Evolutionary conservation across 2,797 vertebrate genomes (phyloP).

Genomic region (Synanceia verrucosa): DNA sequence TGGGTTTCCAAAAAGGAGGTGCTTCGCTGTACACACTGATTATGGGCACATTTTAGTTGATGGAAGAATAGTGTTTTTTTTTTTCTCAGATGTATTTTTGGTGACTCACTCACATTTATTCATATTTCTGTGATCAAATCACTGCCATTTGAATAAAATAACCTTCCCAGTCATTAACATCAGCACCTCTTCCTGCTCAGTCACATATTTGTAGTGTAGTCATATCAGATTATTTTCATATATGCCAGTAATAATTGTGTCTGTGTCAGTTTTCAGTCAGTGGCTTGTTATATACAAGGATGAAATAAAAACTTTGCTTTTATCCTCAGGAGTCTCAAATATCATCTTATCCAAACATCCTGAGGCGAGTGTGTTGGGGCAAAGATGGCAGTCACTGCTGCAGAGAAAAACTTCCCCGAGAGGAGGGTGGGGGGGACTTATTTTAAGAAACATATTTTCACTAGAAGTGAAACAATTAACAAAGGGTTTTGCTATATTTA

Average conservation of each 20-base stretch:
- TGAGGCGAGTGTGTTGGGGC: slow-evolving; percentile 31
- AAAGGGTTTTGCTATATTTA: slow-evolving; percentile 70
- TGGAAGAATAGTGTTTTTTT: background rate
- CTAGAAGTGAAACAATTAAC: slow-evolving; percentile 66
- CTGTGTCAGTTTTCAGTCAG: background rate
- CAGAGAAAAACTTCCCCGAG: slow-evolving; percentile 49
- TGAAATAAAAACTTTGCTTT: slow-evolving; percentile 25
- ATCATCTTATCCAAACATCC: slow-evolving; percentile 66
- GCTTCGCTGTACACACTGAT: slow-evolving; percentile 12
- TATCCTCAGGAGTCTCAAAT: slow-evolving; percentile 56
- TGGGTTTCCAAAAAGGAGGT: slow-evolving; percentile 24
- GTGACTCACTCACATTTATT: background rate
- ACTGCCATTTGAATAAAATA: slow-evolving; percentile 11
- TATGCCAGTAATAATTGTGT: slow-evolving; percentile 8
- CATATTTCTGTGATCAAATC: background rate
- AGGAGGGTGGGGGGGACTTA: slow-evolving; percentile 42
- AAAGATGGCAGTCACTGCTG: slow-evolving; percentile 23
- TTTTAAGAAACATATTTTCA: slow-evolving; percentile 63
- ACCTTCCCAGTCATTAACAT: background rate
- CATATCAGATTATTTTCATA: background rate
- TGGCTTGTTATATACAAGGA: background rate
- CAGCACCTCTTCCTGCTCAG: background rate
- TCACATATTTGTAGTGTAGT: background rate
- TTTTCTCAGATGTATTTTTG: background rate
- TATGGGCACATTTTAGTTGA: background rate